Evolutionary conservation across 2,113 vertebrate species (phyloP).

Genomic region (Choloepus hoffmanni): DNA sequence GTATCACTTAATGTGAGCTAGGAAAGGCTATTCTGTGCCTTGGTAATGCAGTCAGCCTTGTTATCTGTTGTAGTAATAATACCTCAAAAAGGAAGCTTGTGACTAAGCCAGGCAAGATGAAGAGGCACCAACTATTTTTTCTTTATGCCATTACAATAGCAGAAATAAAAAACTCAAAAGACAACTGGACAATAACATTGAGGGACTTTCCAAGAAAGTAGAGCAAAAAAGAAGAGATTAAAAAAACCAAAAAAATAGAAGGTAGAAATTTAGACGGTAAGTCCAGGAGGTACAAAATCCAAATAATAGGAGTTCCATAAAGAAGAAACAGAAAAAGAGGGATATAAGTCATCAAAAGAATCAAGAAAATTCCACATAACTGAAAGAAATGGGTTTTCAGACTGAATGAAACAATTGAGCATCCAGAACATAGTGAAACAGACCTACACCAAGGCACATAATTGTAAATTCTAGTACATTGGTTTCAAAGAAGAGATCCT

Average conservation of each 20-base stretch:
- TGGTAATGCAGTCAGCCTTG: slow-evolving; percentile 66
- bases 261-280: background rate
- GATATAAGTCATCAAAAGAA: slow-evolving; percentile 27
- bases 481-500: background rate
- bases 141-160: background rate
- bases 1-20: background rate
- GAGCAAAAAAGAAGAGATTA: background rate
- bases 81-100: background rate
- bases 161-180: background rate
- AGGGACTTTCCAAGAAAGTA: background rate
- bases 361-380: slow-evolving; percentile 19
- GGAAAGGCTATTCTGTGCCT: background rate
- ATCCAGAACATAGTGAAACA: background rate
- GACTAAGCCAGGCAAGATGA: too few relatives aligned
- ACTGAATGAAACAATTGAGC: background rate
- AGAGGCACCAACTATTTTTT: too few relatives aligned
- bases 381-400: background rate
- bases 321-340: background rate
- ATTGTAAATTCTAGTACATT: background rate
- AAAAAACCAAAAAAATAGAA: background rate
- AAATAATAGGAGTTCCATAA: background rate
- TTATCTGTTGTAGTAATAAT: slow-evolving; percentile 71
- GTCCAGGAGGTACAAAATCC: background rate
- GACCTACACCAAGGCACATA: background rate
- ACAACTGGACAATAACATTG: background rate